Percentiles rank a stretch among this genome's conserved stretches.
phyloP scores from a whole-genome alignment of 2,888 invertebrate genomes.

The Margaritifera margaritifera region DNA sequence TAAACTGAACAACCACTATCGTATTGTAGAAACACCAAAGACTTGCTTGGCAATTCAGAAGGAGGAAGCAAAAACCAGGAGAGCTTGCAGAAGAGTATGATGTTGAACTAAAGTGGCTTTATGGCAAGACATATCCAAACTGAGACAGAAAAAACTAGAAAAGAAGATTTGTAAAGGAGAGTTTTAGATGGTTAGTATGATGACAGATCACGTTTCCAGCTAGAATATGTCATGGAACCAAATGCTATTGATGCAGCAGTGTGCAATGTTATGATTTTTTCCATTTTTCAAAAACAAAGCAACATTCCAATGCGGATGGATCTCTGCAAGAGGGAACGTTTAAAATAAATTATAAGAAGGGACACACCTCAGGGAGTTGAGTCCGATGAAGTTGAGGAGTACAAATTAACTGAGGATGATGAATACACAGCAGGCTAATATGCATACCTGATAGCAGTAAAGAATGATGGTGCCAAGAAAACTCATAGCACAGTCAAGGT shows the following conservation, averaged over 20 bases:
- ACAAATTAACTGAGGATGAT: not conserved
- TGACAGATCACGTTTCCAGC: slow-evolving; percentile 13
- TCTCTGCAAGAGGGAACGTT: not conserved
- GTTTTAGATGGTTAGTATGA: slow-evolving; percentile 27
- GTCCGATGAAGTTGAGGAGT: not conserved
- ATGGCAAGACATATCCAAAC: slow-evolving; percentile 28
- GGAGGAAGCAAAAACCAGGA: slow-evolving; percentile 15
- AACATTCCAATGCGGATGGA: not conserved
- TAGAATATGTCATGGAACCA: slow-evolving; percentile 24
- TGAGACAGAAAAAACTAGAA: slow-evolving; percentile 16
- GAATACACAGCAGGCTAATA: no score
- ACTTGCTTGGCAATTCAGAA: slow-evolving; percentile 26
- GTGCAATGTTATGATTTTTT: slow-evolving; percentile 13
- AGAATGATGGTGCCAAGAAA: no score
- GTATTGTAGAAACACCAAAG: slow-evolving; percentile 26
- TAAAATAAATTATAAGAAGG: not conserved
- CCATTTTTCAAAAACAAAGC: no score
- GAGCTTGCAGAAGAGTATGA: slow-evolving; percentile 31
- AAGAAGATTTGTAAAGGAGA: slow-evolving; percentile 22
- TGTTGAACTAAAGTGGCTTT: slow-evolving; percentile 26
- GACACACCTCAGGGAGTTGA: not conserved
- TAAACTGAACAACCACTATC: slow-evolving; percentile 26
- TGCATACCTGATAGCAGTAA: no score
- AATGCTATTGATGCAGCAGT: slow-evolving; percentile 24
- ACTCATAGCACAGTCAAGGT: not conserved